Evolutionary conservation across 2,113 vertebrate genomes (phyloP).

Genomic region (Cettia cetti): DNA sequence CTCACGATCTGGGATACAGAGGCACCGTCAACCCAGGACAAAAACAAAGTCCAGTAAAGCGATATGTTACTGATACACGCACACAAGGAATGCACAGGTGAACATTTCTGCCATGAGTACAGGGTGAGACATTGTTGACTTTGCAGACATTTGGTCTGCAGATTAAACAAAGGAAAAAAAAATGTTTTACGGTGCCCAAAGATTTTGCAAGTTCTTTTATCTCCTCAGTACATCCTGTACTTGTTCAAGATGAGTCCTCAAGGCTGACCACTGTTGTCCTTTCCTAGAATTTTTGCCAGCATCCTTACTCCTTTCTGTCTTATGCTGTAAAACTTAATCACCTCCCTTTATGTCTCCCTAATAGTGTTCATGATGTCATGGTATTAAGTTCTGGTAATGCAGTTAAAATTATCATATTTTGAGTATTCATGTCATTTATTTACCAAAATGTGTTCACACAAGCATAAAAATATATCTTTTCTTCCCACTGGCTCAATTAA

Average conservation of each 20-base stretch:
- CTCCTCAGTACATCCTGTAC: background rate
- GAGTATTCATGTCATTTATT: background rate
- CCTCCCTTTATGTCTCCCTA: background rate
- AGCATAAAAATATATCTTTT: background rate
- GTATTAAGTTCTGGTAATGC: background rate
- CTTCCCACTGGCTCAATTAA: background rate
- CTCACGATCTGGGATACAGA: too few relatives aligned
- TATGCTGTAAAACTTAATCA: background rate
- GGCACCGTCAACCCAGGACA: too few relatives aligned
- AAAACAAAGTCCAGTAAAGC: background rate
- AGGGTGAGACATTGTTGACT: background rate
- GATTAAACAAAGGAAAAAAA: background rate
- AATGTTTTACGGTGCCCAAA: rapidly evolving
- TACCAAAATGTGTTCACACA: background rate
- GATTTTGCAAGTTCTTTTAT: background rate
- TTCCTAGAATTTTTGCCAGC: background rate
- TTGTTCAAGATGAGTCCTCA: background rate
- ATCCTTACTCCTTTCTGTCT: background rate
- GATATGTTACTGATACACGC: rapidly evolving
- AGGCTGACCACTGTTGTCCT: background rate
- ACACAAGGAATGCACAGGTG: rapidly evolving
- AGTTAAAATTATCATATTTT: background rate
- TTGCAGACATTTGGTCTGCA: background rate
- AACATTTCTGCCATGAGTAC: rapidly evolving
- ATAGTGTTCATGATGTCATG: background rate